Evolutionary conservation across 2,113 vertebrate species (phyloP).

Genomic region (Sporophila hypoxantha): DNA sequence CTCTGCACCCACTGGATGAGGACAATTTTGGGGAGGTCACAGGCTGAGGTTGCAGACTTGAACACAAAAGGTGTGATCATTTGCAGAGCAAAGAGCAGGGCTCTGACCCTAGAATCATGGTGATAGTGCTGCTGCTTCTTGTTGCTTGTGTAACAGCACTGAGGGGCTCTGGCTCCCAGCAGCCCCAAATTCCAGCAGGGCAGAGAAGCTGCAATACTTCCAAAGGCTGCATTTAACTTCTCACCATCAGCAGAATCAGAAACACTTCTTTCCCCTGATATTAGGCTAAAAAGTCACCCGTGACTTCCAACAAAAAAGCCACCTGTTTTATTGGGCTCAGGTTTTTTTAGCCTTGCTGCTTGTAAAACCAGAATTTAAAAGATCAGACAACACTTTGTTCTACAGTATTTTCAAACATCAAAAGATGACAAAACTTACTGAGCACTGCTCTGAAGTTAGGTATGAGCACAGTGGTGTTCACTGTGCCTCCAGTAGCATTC

Average conservation of each 20-base stretch:
- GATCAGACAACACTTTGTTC: constrained; percentile 31
- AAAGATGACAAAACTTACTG: constrained; percentile 9
- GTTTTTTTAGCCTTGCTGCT: background rate
- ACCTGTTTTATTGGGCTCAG: background rate
- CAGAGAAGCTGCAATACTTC: background rate
- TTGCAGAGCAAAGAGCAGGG: background rate
- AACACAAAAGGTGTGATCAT: background rate
- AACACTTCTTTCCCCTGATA: background rate
- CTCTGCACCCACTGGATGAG: background rate
- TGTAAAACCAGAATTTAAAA: constrained; percentile 32
- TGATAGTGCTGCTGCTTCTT: background rate
- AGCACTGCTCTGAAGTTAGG: background rate
- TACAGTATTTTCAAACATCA: constrained; percentile 24
- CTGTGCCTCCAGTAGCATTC: background rate
- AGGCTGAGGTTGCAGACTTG: background rate
- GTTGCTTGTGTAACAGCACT: background rate
- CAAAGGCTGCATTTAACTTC: background rate
- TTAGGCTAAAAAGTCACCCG: background rate
- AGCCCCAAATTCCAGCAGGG: background rate
- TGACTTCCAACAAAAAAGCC: background rate
- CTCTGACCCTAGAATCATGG: background rate
- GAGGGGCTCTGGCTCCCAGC: background rate
- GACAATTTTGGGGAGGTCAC: background rate
- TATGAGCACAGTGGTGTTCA: background rate
- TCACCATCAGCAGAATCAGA: background rate